Evolutionary conservation across 2,113 vertebrate species (phyloP).

Genomic region (Nothobranchius kuhntae): DNA sequence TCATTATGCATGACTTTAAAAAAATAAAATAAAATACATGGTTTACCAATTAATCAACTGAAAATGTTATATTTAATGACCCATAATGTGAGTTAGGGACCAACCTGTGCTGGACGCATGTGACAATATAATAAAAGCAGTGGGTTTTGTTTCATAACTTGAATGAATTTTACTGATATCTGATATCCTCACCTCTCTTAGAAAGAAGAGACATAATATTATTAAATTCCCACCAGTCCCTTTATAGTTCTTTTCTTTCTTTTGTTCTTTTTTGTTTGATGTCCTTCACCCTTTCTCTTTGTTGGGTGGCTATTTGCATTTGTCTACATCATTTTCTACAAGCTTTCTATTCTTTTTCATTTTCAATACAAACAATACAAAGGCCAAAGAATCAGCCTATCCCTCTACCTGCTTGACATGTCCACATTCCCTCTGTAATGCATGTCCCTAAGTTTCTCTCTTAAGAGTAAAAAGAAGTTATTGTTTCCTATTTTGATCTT

Average conservation of each 20-base stretch:
- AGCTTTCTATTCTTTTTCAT: conserved; percentile 17
- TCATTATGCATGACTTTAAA: not conserved
- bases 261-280: conserved; percentile 16
- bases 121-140: too few species aligned
- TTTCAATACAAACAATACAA: conserved; percentile 6
- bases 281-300: conserved; percentile 35
- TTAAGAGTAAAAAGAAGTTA: not conserved
- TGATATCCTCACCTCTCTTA: conserved; percentile 19
- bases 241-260: conserved; percentile 56
- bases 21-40: not conserved
- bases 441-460: not conserved
- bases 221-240: conserved; percentile 50
- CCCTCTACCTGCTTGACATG: conserved; percentile 4
- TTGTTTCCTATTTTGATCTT: not conserved
- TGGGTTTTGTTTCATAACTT: too few species aligned
- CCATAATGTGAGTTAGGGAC: not conserved
- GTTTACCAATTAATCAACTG: not conserved
- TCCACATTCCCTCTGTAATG: conserved; percentile 18
- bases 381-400: conserved; percentile 20
- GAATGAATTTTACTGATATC: conserved; percentile 1
- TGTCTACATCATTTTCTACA: conserved; percentile 35
- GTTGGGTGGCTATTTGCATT: conserved; percentile 56
- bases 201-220: conserved; percentile 33
- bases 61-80: not conserved
- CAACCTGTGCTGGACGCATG: not conserved